A percentile compares a stretch with the other conserved stretches of the same genome.
These are phyloP conservation scores for Encarsia formosa DNA, from an alignment of 2,888 invertebrate genomes.

Conservation along the genomic window DNA sequence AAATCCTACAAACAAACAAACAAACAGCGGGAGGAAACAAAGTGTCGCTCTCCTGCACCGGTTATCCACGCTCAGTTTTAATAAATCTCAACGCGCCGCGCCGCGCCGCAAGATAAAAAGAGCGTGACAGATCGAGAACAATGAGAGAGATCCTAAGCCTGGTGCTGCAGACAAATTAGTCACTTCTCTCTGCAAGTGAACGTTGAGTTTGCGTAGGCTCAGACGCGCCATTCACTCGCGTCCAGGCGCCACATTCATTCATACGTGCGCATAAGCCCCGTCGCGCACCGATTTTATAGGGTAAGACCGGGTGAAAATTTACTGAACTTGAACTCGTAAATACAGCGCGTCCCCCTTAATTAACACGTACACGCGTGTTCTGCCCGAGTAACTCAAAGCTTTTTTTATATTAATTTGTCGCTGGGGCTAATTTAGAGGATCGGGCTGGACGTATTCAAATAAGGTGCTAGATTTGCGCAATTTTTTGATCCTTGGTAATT, in stretches of 20 bases:
- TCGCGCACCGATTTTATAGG: not conserved
- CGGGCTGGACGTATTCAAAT: too few relatives aligned
- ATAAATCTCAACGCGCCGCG: conserved; percentile 7
- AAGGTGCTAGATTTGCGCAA: too few relatives aligned
- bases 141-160: conserved; percentile 31
- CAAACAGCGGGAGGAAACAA: too few relatives aligned
- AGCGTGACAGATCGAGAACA: conserved; percentile 31
- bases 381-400: too few relatives aligned
- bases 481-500: too few relatives aligned
- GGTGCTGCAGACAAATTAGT: conserved; percentile 43
- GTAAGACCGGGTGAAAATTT: not conserved
- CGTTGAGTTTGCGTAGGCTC: conserved; percentile 37
- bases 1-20: too few relatives aligned
- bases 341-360: not conserved
- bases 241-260: conserved; percentile 53
- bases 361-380: too few relatives aligned
- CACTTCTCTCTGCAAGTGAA: conserved; percentile 28
- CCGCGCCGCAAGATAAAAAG: conserved; percentile 10
- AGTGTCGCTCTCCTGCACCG: too few relatives aligned
- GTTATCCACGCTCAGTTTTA: too few relatives aligned
- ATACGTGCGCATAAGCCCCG: conserved; percentile 28
- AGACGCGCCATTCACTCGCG: conserved; percentile 48
- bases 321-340: not conserved
- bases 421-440: too few relatives aligned
- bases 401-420: too few relatives aligned